Evolutionary conservation across 1,140 invertebrate genomes (phyloP).

Genomic region (Eupeodes corollae): DNA sequence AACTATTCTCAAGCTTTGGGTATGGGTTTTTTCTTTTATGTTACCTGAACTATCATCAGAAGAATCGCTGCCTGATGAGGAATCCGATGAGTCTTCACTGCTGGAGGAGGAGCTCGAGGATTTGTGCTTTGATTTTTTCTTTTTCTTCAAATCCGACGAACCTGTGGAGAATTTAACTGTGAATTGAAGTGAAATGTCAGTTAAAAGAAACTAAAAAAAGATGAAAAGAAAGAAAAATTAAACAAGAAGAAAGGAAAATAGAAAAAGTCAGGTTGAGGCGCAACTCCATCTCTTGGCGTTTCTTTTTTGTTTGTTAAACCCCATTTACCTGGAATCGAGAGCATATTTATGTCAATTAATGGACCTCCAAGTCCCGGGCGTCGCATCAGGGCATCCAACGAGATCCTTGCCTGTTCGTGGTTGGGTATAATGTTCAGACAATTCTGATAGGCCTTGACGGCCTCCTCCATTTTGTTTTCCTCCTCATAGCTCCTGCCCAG

Average conservation of each 20-base stretch:
- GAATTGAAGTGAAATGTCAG: background rate
- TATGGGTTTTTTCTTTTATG: background rate
- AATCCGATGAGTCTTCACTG: no score
- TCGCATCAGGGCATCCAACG: conserved; percentile 45
- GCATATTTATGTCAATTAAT: conserved; percentile 4
- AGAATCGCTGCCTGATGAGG: background rate
- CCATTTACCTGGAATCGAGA: conserved; percentile 46
- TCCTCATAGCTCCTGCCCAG: conserved; percentile 72
- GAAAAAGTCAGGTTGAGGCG: no score
- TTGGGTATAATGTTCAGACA: conserved; percentile 67
- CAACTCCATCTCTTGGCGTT: background rate
- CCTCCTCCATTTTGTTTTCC: conserved; percentile 74
- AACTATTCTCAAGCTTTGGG: background rate
- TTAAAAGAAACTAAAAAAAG: conserved; percentile 10
- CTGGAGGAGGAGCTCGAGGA: no score
- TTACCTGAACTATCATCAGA: background rate
- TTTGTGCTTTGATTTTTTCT: no score
- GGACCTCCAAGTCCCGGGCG: background rate
- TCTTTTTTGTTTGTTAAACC: conserved; percentile 39
- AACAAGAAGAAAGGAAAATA: no score
- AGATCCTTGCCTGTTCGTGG: conserved; percentile 74
- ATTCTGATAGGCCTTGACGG: conserved; percentile 70
- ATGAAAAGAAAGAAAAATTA: no score
- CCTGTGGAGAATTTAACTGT: no score
- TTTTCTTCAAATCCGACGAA: no score